phyloP scores from a whole-genome alignment of 1,140 invertebrate genomes.

The Dreissena rostriformis region DNA sequence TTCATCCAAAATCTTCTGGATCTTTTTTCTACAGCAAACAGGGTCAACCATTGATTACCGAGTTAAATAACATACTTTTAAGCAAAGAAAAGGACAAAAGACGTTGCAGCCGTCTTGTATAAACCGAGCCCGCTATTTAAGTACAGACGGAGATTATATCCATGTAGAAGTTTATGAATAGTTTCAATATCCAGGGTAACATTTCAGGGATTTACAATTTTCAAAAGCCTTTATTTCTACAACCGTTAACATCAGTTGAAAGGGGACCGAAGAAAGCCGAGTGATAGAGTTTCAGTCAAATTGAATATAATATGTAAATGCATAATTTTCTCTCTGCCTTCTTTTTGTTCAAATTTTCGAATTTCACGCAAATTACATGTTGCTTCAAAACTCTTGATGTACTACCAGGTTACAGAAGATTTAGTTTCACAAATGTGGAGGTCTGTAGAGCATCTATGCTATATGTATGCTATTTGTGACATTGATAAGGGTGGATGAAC shows the following conservation, averaged over 20 bases:
- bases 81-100: no score
- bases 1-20: no score
- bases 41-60: no score
- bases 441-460: no score
- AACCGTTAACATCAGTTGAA: conserved; percentile 23
- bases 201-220: conserved; percentile 33
- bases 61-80: no score
- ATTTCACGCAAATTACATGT: conserved; percentile 14
- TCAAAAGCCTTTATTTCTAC: conserved; percentile 33
- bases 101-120: no score
- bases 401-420: background rate
- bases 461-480: no score
- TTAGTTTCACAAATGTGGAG: no score
- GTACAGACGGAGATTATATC: no score
- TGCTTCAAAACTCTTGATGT: conserved; percentile 9
- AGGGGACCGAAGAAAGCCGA: conserved; percentile 12
- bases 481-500: no score
- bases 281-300: conserved; percentile 31
- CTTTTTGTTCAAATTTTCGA: conserved; percentile 26
- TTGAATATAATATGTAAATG: conserved; percentile 35
- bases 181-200: conserved; percentile 32
- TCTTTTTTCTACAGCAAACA: no score
- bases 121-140: no score
- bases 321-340: conserved; percentile 26
- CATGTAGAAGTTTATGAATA: conserved; percentile 18